A percentile compares a stretch with the other conserved stretches of the same genome.
Evolutionary conservation across 2,797 vertebrate genomes (phyloP).

Genomic region (Chelidonichthys spinosus): DNA sequence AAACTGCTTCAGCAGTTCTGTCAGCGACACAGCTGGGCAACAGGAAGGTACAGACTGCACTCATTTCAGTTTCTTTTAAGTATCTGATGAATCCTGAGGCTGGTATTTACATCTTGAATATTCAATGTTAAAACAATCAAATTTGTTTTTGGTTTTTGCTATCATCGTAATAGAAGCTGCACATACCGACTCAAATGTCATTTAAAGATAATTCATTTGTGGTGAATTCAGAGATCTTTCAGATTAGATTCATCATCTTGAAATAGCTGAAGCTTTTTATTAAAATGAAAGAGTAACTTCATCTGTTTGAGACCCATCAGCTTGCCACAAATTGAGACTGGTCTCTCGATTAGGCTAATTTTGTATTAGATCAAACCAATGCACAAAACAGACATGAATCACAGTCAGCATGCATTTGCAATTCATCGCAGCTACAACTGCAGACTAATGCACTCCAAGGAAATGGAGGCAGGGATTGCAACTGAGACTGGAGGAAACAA

Average conservation of each 20-base stretch:
- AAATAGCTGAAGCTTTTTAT: background rate
- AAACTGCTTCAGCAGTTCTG: constrained; percentile 1
- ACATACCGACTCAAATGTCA: no score
- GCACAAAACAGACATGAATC: constrained; percentile 7
- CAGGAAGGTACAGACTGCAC: background rate
- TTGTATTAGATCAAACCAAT: background rate
- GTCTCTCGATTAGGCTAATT: background rate
- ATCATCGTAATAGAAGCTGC: no score
- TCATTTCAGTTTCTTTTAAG: background rate
- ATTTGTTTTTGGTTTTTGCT: no score
- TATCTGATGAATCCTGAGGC: background rate
- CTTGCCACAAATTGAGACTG: background rate
- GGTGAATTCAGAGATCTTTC: no score
- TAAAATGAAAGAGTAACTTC: background rate
- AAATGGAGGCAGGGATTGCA: constrained; percentile 4
- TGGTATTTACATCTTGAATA: background rate
- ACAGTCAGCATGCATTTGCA: background rate
- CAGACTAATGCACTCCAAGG: background rate
- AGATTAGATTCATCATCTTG: background rate
- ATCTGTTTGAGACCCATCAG: constrained; percentile 7
- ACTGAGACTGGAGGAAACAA: constrained; percentile 14
- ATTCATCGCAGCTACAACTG: background rate
- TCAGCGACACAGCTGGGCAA: constrained; percentile 20
- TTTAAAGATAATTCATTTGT: no score
- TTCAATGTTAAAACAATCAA: no score